phyloP scores from a whole-genome alignment of 2,888 invertebrate species.

The Vanessa cardui region DNA sequence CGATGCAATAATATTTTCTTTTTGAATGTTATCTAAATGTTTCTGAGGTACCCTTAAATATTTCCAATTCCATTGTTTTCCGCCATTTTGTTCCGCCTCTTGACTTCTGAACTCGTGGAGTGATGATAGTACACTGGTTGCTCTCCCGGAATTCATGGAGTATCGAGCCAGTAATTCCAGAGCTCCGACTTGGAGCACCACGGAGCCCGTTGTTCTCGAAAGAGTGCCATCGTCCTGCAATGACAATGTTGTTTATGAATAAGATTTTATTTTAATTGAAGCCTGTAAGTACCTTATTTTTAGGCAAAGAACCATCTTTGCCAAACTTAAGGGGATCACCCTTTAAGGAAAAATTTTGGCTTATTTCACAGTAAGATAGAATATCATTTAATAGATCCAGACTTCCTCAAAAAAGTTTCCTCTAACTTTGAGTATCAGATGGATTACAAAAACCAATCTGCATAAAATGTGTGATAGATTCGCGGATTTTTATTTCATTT shows the following conservation, averaged over 20 bases:
- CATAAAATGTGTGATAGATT: too few species aligned
- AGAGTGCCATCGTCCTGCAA: constrained; percentile 57
- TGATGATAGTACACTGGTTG: constrained; percentile 80
- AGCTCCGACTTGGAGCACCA: constrained; percentile 73
- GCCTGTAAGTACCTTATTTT: background rate
- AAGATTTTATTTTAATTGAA: background rate
- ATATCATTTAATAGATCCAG: too few species aligned
- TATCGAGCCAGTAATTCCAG: constrained; percentile 72
- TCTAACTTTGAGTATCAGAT: too few species aligned
- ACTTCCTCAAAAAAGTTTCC: too few species aligned
- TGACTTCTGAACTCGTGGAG: constrained; percentile 79
- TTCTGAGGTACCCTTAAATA: constrained; percentile 80
- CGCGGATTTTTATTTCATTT: too few species aligned
- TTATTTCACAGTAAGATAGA: too few species aligned
- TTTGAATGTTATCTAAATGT: too few species aligned
- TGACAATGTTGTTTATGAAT: background rate
- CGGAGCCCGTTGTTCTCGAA: constrained; percentile 71
- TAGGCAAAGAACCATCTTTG: too few species aligned
- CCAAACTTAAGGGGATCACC: too few species aligned
- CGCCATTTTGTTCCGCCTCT: constrained; percentile 78
- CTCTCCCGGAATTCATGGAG: constrained; percentile 74
- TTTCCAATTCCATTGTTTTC: constrained; percentile 86
- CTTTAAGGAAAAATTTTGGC: too few species aligned
- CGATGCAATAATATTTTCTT: background rate
- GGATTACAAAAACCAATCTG: too few species aligned